These are phyloP conservation scores for Chaetodon trifasciatus DNA, from an alignment of 2,797 vertebrate species.

Conservation along the genomic window DNA sequence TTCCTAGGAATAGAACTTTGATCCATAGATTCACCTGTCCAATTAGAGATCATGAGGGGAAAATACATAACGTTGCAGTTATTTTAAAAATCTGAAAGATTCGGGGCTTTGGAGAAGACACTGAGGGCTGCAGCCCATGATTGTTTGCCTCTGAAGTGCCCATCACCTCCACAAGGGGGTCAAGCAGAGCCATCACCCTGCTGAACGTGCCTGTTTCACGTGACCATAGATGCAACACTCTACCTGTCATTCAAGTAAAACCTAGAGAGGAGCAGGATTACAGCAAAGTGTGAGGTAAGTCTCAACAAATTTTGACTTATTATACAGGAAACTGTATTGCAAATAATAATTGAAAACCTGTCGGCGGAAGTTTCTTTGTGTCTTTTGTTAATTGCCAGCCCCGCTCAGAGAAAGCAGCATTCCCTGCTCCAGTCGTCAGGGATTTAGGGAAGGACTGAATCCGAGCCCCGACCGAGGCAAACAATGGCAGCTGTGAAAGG, in stretches of 20 bases:
- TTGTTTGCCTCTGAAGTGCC: too few relatives aligned
- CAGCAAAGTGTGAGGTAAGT: background rate
- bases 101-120: too few relatives aligned
- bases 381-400: constrained; percentile 67
- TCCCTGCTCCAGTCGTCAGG: constrained; percentile 79
- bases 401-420: constrained; percentile 64
- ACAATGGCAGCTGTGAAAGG: constrained; percentile 87
- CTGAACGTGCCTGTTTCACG: constrained; percentile 21
- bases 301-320: background rate
- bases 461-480: constrained; percentile 84
- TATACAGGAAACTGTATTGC: background rate
- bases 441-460: constrained; percentile 86
- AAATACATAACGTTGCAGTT: too few relatives aligned
- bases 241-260: constrained; percentile 20
- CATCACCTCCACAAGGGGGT: background rate
- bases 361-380: background rate
- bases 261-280: background rate
- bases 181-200: background rate
- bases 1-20: too few relatives aligned
- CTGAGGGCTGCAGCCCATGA: too few relatives aligned
- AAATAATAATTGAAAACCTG: background rate
- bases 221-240: constrained; percentile 6
- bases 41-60: too few relatives aligned
- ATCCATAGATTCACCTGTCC: too few relatives aligned
- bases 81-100: too few relatives aligned